phyloP scores from a whole-genome alignment of 2,797 vertebrate genomes.

The Meriones psammophilus region DNA sequence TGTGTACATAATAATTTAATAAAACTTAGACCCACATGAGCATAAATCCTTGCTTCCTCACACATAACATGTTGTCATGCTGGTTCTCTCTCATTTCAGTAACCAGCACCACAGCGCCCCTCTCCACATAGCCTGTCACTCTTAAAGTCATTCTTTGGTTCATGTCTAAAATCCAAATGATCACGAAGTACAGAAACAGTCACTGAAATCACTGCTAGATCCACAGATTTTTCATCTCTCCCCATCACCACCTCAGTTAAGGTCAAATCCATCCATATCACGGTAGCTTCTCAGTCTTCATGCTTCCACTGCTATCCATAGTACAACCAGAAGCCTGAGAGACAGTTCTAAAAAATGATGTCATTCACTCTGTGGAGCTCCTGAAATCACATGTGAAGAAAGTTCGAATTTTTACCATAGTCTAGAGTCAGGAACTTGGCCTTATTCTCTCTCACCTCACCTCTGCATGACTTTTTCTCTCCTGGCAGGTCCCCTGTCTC shows the following conservation, averaged over 20 bases:
- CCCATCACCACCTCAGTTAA: not conserved
- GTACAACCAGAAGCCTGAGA: not conserved
- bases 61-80: not conserved
- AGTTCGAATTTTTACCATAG: not conserved
- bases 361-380: not conserved
- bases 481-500: not conserved
- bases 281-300: not conserved
- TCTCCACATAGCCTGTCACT: not conserved
- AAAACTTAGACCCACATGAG: not conserved
- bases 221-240: not conserved
- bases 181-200: not conserved
- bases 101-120: no score
- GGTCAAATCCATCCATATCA: not conserved
- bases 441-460: not conserved
- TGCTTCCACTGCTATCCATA: not conserved
- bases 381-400: not conserved
- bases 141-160: not conserved
- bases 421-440: not conserved
- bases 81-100: not conserved
- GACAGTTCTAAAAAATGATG: not conserved
- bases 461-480: not conserved
- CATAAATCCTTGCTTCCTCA: not conserved
- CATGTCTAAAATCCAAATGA: not conserved
- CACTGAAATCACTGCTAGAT: not conserved
- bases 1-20: not conserved